phyloP scores from a whole-genome alignment of 2,113 vertebrate species.

The Podilymbus podiceps region DNA sequence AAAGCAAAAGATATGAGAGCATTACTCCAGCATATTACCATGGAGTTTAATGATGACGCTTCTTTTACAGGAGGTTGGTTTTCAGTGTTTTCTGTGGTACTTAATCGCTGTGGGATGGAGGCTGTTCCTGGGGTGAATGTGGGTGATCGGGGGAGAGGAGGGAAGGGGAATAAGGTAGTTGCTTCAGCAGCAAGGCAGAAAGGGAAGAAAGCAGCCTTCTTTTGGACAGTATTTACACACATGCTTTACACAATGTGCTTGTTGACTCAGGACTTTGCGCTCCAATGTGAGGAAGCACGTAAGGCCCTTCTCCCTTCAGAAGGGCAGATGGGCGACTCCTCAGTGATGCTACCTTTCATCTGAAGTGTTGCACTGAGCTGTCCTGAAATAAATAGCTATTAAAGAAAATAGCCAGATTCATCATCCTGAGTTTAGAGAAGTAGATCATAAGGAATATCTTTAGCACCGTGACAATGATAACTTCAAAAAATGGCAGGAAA shows the following conservation, averaged over 20 bases:
- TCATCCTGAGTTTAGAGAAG: background rate
- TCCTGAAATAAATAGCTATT: background rate
- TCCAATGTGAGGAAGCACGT: background rate
- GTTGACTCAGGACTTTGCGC: background rate
- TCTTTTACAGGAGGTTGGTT: background rate
- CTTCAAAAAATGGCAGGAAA: background rate
- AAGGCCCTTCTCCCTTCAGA: background rate
- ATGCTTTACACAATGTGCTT: background rate
- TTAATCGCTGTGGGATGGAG: background rate
- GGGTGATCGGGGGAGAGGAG: rapidly evolving
- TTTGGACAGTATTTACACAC: background rate
- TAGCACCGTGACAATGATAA: background rate
- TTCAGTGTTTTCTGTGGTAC: background rate
- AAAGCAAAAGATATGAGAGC: background rate
- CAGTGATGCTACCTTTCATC: background rate
- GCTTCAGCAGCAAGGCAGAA: background rate
- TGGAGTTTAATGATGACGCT: background rate
- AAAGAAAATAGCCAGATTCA: background rate
- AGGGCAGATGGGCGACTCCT: background rate
- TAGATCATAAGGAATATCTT: background rate
- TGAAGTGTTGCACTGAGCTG: background rate
- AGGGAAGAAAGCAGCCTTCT: background rate
- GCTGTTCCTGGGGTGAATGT: background rate
- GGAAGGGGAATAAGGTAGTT: background rate
- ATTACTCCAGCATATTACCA: rapidly evolving